phyloP scores from a whole-genome alignment of 1,140 invertebrate genomes.

The Dinoponera quadriceps region DNA sequence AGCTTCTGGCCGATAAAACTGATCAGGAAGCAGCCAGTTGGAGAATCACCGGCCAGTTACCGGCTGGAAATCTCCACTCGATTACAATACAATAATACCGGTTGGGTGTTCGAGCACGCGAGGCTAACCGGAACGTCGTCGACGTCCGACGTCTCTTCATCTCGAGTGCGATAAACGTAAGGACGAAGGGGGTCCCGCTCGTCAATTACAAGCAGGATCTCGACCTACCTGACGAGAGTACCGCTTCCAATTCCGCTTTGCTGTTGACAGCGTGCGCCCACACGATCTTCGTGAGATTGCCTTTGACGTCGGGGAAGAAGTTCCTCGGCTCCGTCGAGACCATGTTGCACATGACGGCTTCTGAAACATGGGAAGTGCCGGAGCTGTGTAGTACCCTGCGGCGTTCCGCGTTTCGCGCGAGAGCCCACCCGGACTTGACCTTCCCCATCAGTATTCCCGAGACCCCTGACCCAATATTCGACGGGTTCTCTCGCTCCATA shows the following conservation, averaged over 20 bases:
- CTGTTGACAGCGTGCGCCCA: constrained; percentile 95
- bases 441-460: constrained; percentile 64
- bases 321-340: constrained; percentile 63
- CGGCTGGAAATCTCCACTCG: too few relatives aligned
- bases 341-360: constrained; percentile 67
- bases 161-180: constrained; percentile 18
- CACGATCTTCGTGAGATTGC: constrained; percentile 90
- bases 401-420: not conserved
- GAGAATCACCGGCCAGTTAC: too few relatives aligned
- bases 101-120: not conserved
- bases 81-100: too few relatives aligned
- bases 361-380: constrained; percentile 63
- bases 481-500: constrained; percentile 54
- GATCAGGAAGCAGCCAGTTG: too few relatives aligned
- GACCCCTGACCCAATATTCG: constrained; percentile 71
- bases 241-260: constrained; percentile 87
- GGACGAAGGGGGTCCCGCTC: not conserved
- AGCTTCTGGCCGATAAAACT: too few relatives aligned
- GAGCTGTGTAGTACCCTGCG: not conserved
- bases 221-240: constrained; percentile 86
- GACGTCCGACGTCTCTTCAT: not conserved
- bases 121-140: not conserved
- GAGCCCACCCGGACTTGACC: constrained; percentile 42
- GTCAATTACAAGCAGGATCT: not conserved
- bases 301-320: constrained; percentile 81